Conservation (phyloP, 92 coral and sea anemone genomes). For the Zoanthus solanderi region DNA sequence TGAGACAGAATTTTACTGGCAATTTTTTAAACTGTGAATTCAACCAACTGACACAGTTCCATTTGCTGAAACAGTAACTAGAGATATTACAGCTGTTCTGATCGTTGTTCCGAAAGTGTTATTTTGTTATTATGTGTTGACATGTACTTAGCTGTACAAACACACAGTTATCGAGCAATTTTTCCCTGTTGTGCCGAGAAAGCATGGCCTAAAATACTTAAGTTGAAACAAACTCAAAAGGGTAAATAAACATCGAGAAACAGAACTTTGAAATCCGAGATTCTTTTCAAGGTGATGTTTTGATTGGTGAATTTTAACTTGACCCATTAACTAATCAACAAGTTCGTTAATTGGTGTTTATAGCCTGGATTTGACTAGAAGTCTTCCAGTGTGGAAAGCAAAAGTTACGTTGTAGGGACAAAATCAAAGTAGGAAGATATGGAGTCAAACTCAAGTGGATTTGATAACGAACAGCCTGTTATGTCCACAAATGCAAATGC, state of each 20-base stretch:
- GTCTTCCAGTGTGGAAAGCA: constrained; percentile 47
- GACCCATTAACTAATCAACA: constrained; percentile 85
- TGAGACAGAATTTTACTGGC: not conserved
- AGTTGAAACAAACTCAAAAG: not conserved
- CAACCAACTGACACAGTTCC: not conserved
- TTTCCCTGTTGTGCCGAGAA: constrained; percentile 20
- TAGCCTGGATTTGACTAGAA: constrained; percentile 67
- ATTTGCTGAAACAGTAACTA: not conserved
- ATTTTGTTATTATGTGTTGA: constrained; percentile 44
- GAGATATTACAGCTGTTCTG: not conserved
- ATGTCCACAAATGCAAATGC: constrained; percentile 94
- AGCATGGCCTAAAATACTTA: not conserved
- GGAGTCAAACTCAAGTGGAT: constrained; percentile 18
- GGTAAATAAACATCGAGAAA: not conserved
- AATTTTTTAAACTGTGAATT: not conserved
- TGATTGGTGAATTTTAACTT: constrained; percentile 78
- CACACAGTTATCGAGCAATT: constrained; percentile 35
- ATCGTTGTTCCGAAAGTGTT: constrained; percentile 16
- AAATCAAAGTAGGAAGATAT: constrained; percentile 1
- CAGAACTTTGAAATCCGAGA: constrained; percentile 32
- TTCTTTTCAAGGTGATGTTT: constrained; percentile 6
- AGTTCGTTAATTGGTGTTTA: constrained; percentile 80
- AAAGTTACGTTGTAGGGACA: constrained; percentile 39
- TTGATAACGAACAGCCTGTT: constrained; percentile 29
- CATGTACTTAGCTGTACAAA: constrained; percentile 52